These are phyloP conservation scores for Catostomus latipinnis DNA, from an alignment of 2,797 vertebrate genomes.

Conservation along the genomic window DNA sequence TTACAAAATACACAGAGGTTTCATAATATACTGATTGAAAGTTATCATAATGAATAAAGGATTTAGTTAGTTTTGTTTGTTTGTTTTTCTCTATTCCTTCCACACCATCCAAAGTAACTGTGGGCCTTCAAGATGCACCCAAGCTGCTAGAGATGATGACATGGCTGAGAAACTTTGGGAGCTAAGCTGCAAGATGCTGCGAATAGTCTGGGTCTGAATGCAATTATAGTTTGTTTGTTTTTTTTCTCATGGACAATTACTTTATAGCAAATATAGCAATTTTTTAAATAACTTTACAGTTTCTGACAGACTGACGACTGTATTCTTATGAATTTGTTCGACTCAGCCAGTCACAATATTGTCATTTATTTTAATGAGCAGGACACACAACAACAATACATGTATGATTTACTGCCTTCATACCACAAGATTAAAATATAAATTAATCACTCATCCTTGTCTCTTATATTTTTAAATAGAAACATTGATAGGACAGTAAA, in stretches of 20 bases:
- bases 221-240: background rate
- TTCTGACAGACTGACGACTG: background rate
- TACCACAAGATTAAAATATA: background rate
- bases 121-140: conserved; percentile 56
- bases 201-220: conserved; percentile 64
- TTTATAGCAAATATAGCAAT: background rate
- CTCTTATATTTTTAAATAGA: too few relatives aligned
- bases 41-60: background rate
- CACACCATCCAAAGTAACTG: conserved; percentile 58
- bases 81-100: background rate
- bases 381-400: background rate
- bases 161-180: conserved; percentile 67
- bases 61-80: background rate
- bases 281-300: background rate
- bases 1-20: background rate
- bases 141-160: conserved; percentile 63
- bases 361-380: background rate
- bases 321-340: background rate
- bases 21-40: background rate
- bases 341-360: background rate
- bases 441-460: too few relatives aligned
- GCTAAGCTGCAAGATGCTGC: conserved; percentile 67
- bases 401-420: background rate
- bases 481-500: too few relatives aligned
- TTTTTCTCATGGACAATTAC: conserved; percentile 2